phyloP scores from a whole-genome alignment of 2,113 vertebrate species.

The Psittacula cyanocephala region DNA sequence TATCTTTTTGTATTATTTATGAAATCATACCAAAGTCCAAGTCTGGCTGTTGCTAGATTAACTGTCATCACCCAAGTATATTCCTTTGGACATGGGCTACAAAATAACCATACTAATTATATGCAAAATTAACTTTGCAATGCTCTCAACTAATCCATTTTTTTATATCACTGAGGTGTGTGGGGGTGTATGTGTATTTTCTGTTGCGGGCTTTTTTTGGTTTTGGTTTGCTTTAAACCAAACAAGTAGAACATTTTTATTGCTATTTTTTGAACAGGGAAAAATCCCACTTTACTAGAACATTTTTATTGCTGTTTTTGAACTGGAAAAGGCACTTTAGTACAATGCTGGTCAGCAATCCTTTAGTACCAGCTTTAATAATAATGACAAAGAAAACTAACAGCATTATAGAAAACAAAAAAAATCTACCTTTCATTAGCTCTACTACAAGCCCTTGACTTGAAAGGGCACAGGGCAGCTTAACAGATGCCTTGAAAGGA shows the following conservation, averaged over 20 bases:
- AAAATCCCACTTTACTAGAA: neutral
- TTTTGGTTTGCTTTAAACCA: neutral
- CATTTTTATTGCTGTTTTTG: neutral
- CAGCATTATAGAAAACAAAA: neutral
- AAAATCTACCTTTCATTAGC: neutral
- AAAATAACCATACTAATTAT: neutral
- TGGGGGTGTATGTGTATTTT: neutral
- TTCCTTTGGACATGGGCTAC: neutral
- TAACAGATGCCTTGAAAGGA: neutral
- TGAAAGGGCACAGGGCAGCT: neutral
- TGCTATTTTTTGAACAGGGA: neutral
- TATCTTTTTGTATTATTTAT: neutral
- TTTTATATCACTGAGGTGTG: neutral
- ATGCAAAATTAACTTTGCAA: neutral
- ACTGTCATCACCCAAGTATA: neutral
- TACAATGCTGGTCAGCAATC: neutral
- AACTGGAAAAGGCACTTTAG: neutral
- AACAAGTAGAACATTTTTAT: neutral
- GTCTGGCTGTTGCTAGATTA: neutral
- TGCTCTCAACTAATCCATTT: neutral
- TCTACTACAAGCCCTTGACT: neutral
- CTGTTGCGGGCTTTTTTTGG: neutral
- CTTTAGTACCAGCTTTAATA: neutral
- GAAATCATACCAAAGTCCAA: neutral
- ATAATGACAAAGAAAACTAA: neutral